Conservation (phyloP, 2,113 vertebrate genomes). For the Mungos mungo region DNA sequence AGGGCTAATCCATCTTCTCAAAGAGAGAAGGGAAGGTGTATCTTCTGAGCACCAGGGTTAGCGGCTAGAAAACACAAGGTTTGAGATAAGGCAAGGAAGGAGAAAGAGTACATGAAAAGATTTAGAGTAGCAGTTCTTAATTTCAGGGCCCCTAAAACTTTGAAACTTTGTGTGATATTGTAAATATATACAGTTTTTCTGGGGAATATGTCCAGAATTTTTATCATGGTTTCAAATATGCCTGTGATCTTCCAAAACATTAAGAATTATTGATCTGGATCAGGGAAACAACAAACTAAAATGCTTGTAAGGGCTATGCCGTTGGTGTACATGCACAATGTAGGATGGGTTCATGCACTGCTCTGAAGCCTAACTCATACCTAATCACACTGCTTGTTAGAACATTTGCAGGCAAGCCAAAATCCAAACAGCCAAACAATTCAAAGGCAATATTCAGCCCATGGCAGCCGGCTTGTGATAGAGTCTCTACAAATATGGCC, state of each 20-base stretch:
- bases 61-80: not conserved
- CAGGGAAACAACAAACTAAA: not conserved
- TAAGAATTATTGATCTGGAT: not conserved
- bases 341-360: not conserved
- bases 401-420: not conserved
- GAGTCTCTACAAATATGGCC: not conserved
- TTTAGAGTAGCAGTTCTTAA: not conserved
- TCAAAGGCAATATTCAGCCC: not conserved
- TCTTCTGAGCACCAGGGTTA: not conserved
- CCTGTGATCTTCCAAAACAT: slow-evolving; percentile 18
- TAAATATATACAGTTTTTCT: not conserved
- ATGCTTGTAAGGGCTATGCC: not conserved
- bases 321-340: not conserved
- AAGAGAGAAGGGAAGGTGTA: not conserved
- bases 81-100: not conserved
- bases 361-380: not conserved
- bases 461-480: not conserved
- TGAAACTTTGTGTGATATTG: not conserved
- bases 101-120: not conserved
- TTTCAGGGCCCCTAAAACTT: not conserved
- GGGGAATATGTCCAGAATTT: not conserved
- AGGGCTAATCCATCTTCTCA: not conserved
- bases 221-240: not conserved
- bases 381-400: not conserved
- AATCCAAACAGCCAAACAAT: not conserved